Conservation (phyloP, 2,888 invertebrate genomes). For the Microplitis deprimator region DNA sequence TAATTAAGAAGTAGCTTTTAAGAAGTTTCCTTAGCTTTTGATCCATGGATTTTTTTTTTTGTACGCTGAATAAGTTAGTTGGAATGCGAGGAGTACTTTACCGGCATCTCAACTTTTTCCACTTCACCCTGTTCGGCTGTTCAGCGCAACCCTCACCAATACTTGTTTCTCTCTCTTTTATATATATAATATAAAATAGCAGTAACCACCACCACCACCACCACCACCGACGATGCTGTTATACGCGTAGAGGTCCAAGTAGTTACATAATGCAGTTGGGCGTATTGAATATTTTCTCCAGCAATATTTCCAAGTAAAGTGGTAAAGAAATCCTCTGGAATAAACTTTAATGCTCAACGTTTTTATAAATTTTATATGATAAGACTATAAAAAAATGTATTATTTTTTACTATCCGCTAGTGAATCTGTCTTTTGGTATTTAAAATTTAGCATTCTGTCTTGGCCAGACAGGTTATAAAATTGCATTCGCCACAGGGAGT, state of each 20-base stretch:
- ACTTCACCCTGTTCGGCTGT: constrained; percentile 25
- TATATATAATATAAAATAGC: background rate
- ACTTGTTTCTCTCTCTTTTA: constrained; percentile 6
- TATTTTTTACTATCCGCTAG: too few relatives aligned
- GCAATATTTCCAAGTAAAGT: constrained; percentile 54
- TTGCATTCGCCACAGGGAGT: constrained; percentile 41
- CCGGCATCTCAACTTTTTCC: constrained; percentile 43
- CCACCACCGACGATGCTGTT: too few relatives aligned
- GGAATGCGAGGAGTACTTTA: constrained; percentile 45
- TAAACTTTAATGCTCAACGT: constrained; percentile 55
- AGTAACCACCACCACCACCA: too few relatives aligned
- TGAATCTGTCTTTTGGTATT: too few relatives aligned
- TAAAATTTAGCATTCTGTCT: too few relatives aligned
- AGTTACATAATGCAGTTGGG: constrained; percentile 66
- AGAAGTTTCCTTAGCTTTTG: constrained; percentile 35
- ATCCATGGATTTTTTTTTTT: constrained; percentile 28
- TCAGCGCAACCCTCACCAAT: constrained; percentile 4
- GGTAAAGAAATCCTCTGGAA: constrained; percentile 65
- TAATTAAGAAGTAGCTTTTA: constrained; percentile 41
- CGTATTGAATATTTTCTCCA: constrained; percentile 65
- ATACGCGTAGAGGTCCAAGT: constrained; percentile 49
- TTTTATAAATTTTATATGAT: constrained; percentile 49
- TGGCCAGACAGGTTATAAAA: constrained; percentile 38
- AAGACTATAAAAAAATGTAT: too few relatives aligned
- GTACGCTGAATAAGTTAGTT: constrained; percentile 36